Evolutionary conservation across 2,797 vertebrate species (phyloP).

Genomic region (Malurus leucopterus): DNA sequence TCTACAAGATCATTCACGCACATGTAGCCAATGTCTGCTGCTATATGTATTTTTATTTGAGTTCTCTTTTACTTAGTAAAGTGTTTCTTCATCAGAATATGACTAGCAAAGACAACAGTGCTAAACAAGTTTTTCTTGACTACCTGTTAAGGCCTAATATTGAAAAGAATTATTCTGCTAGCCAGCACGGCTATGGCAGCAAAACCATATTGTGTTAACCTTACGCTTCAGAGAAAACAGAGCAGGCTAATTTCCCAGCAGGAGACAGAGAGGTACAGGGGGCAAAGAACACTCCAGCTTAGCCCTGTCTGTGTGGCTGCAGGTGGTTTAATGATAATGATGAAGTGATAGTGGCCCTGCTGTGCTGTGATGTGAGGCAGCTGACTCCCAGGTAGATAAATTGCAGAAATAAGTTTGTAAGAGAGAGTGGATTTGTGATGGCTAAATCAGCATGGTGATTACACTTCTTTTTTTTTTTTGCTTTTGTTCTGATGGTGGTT

Average conservation of each 20-base stretch:
- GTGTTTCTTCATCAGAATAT: not conserved
- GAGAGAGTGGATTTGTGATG: conserved; percentile 44
- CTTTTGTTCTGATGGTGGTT: conserved; percentile 52
- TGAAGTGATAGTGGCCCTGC: conserved; percentile 44
- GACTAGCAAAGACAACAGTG: not conserved
- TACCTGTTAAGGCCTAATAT: not conserved
- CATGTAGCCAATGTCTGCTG: not conserved
- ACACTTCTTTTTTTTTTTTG: not conserved
- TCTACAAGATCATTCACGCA: not conserved
- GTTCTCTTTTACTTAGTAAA: not conserved
- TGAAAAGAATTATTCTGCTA: not conserved
- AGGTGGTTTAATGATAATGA: conserved; percentile 48
- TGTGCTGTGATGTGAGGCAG: conserved; percentile 38
- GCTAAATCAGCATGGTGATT: conserved; percentile 28
- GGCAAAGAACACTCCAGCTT: conserved; percentile 27
- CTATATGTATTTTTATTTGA: not conserved
- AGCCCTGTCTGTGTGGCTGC: not conserved
- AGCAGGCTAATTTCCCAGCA: conserved; percentile 43
- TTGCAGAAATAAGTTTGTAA: not conserved
- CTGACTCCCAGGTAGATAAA: conserved; percentile 30
- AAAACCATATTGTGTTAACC: not conserved
- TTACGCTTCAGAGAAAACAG: conserved; percentile 32
- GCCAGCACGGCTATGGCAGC: not conserved
- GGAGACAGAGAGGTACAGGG: conserved; percentile 19
- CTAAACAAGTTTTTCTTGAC: not conserved